These are phyloP conservation scores for Cetoscarus ocellatus DNA, from an alignment of 2,797 vertebrate genomes.

Conservation along the genomic window DNA sequence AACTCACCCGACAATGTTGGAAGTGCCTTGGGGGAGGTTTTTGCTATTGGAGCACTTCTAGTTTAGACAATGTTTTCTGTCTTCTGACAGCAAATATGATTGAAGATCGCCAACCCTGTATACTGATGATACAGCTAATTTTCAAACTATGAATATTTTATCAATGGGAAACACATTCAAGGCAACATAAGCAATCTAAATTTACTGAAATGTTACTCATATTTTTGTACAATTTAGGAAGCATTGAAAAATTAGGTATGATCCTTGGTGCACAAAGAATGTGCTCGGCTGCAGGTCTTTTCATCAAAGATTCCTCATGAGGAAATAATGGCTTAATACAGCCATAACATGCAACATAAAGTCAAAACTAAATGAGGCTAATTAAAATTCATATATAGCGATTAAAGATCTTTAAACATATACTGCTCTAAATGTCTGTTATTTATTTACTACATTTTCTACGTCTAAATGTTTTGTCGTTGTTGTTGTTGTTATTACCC, in stretches of 20 bases:
- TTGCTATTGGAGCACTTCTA: too few relatives aligned
- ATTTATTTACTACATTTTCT: slow-evolving; percentile 14
- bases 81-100: too few relatives aligned
- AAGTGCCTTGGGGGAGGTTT: too few relatives aligned
- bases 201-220: too few relatives aligned
- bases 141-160: too few relatives aligned
- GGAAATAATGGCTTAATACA: slow-evolving; percentile 69
- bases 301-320: slow-evolving; percentile 54
- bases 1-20: too few relatives aligned
- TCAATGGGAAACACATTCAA: too few relatives aligned
- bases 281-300: slow-evolving; percentile 50
- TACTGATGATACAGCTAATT: too few relatives aligned
- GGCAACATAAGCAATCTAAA: too few relatives aligned
- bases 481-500: slow-evolving; percentile 10
- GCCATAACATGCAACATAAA: slow-evolving; percentile 65
- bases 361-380: slow-evolving; percentile 49
- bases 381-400: slow-evolving; percentile 51
- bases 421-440: slow-evolving; percentile 27
- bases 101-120: too few relatives aligned
- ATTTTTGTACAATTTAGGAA: too few relatives aligned
- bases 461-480: slow-evolving; percentile 6
- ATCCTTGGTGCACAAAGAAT: slow-evolving; percentile 29
- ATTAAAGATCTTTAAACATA: slow-evolving; percentile 36
- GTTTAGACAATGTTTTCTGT: too few relatives aligned
- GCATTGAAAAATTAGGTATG: not conserved